phyloP scores from a whole-genome alignment of 2,113 vertebrate species.

The Galbula dea region DNA sequence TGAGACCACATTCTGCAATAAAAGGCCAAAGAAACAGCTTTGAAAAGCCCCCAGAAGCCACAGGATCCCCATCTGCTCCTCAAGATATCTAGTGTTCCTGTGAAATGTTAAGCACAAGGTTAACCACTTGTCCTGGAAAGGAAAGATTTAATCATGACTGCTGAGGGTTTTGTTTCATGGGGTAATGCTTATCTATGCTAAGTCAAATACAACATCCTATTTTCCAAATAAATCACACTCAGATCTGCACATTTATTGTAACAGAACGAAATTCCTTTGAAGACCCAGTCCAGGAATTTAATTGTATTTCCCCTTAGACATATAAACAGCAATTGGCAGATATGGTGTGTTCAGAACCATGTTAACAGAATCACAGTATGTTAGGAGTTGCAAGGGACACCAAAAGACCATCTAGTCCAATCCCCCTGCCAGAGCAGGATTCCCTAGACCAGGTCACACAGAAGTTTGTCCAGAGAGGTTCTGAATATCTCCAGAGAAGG shows the following conservation, averaged over 20 bases:
- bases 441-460: no score
- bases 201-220: not conserved
- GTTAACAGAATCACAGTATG: no score
- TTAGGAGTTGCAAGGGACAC: no score
- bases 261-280: not conserved
- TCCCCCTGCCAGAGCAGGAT: no score
- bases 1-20: not conserved
- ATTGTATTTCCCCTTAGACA: not conserved
- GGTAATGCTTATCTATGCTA: not conserved
- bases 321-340: not conserved
- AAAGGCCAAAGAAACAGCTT: not conserved
- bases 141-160: not conserved
- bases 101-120: not conserved
- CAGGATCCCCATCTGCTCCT: not conserved
- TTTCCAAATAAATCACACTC: slow-evolving; percentile 16
- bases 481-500: no score
- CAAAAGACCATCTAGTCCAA: no score
- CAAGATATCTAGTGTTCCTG: not conserved
- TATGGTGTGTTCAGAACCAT: not conserved
- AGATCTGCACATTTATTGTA: not conserved
- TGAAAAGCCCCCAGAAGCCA: not conserved
- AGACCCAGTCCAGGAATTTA: not conserved
- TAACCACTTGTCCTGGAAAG: not conserved
- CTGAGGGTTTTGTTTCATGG: not conserved
- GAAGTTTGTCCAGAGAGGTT: no score